Evolutionary conservation across 2,113 vertebrate genomes (phyloP).

Genomic region (Phaethon lepturus): DNA sequence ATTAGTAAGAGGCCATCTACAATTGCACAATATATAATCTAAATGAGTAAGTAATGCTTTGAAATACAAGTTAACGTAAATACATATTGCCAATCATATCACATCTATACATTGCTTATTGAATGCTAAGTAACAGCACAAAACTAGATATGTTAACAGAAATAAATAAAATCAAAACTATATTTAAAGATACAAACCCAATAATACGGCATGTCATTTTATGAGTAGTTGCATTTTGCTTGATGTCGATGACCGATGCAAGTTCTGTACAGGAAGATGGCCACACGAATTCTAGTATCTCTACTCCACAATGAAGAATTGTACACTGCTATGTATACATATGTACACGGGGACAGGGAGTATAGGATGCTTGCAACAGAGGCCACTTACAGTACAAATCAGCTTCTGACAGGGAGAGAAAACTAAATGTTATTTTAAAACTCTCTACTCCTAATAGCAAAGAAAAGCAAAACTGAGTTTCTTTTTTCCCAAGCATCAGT

Average conservation of each 20-base stretch:
- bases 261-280: conserved; percentile 90
- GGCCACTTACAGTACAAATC: conserved; percentile 73
- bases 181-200: conserved; percentile 76
- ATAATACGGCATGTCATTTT: conserved; percentile 65
- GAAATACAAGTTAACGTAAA: conserved; percentile 84
- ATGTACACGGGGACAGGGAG: conserved; percentile 87
- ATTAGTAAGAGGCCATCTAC: conserved; percentile 99
- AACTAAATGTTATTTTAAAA: background rate
- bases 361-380: conserved; percentile 81
- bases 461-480: conserved; percentile 50
- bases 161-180: conserved; percentile 95
- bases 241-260: conserved; percentile 48
- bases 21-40: conserved; percentile 88
- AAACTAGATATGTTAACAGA: conserved; percentile 86
- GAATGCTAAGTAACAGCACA: conserved; percentile 80
- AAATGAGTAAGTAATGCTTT: conserved; percentile 78
- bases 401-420: conserved; percentile 54
- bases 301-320: conserved; percentile 86
- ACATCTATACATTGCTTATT: conserved; percentile 87
- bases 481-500: background rate
- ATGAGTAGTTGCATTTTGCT: conserved; percentile 48
- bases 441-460: conserved; percentile 33
- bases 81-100: conserved; percentile 83
- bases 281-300: conserved; percentile 85
- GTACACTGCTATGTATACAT: conserved; percentile 90